Evolutionary conservation across 2,797 vertebrate genomes (phyloP), one percentile per base, ranked within the genome.

Genomic region (Coreius guichenoti): DNA sequence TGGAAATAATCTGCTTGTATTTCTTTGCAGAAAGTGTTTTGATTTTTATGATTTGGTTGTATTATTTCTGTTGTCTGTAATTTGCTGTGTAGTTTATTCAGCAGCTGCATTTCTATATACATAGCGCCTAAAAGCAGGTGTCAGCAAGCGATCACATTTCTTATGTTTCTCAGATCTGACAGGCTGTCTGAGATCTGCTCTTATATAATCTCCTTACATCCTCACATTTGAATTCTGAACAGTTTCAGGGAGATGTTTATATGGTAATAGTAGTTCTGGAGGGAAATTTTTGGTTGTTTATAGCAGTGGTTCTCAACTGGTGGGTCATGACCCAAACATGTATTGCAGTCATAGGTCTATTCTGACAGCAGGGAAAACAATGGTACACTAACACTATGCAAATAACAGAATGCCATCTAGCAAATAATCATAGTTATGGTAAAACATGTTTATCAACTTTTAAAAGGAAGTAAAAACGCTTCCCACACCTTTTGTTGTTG

Each of bases 171-270:
- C 39, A 31, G 21, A 79, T 65, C 58, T 13, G n/a, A 79, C 56
- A 45, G 17, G 36, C 56, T 26, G 39, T 31, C 76, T 65, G 26
- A 80, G 17, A 29, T 12, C 16, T 65, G 39, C 26, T 19, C n/a
- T 43, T 65, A 47, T 47, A 63, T 14, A 79, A 47, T 80, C 58
- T 79, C 39, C 56, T 80, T 39, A 45, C n/a, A 47, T 79, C 39
- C n/a, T 63, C 76, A 43, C 39, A 65, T 31, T 23, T 79, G 5
- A 79, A 79, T 79, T 79, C 77, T 65, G 77, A 79, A 45, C 58
- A 19, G 33, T 79, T 63, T 43, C 39, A 26, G 77, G 5, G 56
- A 80, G 17, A 80, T 80, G 43, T 80, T 80, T 47, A 19, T 23
- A 65, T 63, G 58, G 31, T 19, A 31, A 80, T 80, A 58, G 8